Evolutionary conservation across 2,888 invertebrate genomes (phyloP).

Genomic region (Heliconius sara): DNA sequence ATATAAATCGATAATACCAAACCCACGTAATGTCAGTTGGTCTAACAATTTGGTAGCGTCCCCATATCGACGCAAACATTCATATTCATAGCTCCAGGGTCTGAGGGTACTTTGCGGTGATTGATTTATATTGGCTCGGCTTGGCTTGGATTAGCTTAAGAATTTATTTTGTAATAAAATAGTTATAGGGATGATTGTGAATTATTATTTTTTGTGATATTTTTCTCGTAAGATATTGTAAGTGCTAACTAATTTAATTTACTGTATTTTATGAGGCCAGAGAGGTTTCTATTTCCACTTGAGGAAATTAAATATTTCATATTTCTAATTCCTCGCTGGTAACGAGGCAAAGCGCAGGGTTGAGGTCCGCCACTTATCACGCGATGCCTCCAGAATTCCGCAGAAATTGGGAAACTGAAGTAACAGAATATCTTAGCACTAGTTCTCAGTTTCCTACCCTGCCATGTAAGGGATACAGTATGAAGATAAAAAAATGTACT

Average conservation of each 20-base stretch:
- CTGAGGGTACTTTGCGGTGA: constrained; percentile 24
- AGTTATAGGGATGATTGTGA: neutral
- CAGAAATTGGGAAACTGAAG: too few species aligned
- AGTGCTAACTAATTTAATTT: too few species aligned
- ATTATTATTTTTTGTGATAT: neutral
- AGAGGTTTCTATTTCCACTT: too few species aligned
- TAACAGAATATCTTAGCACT: too few species aligned
- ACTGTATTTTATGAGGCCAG: neutral
- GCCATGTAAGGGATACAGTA: too few species aligned
- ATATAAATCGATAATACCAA: constrained; percentile 1
- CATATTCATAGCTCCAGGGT: constrained; percentile 15
- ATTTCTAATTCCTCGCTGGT: too few species aligned
- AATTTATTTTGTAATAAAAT: constrained; percentile 19
- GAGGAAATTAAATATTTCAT: too few species aligned
- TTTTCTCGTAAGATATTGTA: neutral
- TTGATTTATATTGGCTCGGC: constrained; percentile 22
- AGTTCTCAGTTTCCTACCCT: too few species aligned
- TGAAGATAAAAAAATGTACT: too few species aligned
- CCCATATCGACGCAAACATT: neutral
- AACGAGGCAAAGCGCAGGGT: too few species aligned
- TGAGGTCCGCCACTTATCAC: too few species aligned
- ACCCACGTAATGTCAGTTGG: neutral
- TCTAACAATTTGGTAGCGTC: constrained; percentile 23
- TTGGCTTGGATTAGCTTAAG: constrained; percentile 7
- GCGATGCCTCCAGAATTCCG: too few species aligned